phyloP scores from a whole-genome alignment of 2,888 invertebrate species.

The Trichacis sp. region DNA sequence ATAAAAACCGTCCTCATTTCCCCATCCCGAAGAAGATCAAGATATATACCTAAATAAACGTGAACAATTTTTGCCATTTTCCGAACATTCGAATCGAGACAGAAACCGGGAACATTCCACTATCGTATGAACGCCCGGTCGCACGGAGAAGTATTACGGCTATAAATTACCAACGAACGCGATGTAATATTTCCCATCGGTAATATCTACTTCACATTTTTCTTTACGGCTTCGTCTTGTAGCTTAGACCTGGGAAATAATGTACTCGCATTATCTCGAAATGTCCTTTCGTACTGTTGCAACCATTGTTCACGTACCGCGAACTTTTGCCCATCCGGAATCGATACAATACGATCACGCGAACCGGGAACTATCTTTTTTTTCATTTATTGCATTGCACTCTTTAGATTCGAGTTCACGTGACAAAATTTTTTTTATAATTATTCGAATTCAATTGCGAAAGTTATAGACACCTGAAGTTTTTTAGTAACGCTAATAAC shows the following conservation, averaged over 20 bases:
- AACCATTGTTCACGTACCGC: slow-evolving; percentile 4
- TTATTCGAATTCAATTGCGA: not conserved
- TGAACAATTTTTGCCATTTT: not conserved
- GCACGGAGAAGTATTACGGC: slow-evolving; percentile 37
- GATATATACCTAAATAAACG: not conserved
- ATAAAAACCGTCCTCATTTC: too few relatives aligned
- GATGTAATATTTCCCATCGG: slow-evolving; percentile 40
- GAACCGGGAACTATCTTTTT: too few relatives aligned
- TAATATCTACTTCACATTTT: slow-evolving; percentile 44
- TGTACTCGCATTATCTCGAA: slow-evolving; percentile 28
- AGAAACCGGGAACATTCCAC: slow-evolving; percentile 34
- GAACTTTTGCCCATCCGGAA: not conserved
- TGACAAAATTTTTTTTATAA: too few relatives aligned
- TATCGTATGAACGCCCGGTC: slow-evolving; percentile 37
- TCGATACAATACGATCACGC: not conserved
- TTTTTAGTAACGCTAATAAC: slow-evolving; percentile 5
- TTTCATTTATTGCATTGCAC: too few relatives aligned
- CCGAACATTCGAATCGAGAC: slow-evolving; percentile 25
- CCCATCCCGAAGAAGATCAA: too few relatives aligned
- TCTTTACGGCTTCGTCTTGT: slow-evolving; percentile 30
- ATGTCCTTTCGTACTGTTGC: slow-evolving; percentile 18
- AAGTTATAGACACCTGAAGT: too few relatives aligned
- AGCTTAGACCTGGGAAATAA: slow-evolving; percentile 31
- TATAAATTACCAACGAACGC: slow-evolving; percentile 35
- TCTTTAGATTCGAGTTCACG: too few relatives aligned